Conservation (phyloP, 2,113 vertebrate genomes). For the Chascanopsetta lugubris region DNA sequence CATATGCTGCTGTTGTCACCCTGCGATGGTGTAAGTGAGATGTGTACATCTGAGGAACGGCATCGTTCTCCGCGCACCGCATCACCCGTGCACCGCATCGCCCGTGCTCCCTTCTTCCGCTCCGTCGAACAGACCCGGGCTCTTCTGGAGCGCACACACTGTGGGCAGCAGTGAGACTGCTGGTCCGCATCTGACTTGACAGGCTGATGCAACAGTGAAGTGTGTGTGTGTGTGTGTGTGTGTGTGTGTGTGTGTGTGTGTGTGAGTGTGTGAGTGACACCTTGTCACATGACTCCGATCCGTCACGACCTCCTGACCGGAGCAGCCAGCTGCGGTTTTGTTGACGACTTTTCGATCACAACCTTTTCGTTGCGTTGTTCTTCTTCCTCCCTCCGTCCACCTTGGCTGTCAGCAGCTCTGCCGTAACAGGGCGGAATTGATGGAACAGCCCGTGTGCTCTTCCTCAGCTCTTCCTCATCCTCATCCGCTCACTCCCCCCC, state of each 20-base stretch:
- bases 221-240: conserved; percentile 12
- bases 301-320: conserved; percentile 56
- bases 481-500: conserved; percentile 7
- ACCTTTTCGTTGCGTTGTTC: conserved; percentile 40
- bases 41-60: too few species aligned
- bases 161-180: conserved; percentile 52
- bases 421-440: conserved; percentile 61
- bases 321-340: conserved; percentile 26
- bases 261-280: neutral
- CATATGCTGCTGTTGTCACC: conserved; percentile 41
- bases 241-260: conserved; percentile 3
- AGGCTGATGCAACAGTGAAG: conserved; percentile 50
- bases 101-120: conserved; percentile 46
- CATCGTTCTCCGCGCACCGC: too few species aligned
- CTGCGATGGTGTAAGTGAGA: too few species aligned
- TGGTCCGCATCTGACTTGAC: conserved; percentile 64
- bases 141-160: conserved; percentile 64
- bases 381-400: conserved; percentile 46
- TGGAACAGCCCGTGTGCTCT: conserved; percentile 55
- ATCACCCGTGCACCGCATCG: too few species aligned
- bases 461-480: conserved; percentile 44
- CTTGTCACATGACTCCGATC: conserved; percentile 64
- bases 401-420: conserved; percentile 56
- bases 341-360: conserved; percentile 57
- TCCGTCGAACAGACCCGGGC: conserved; percentile 55